Evolutionary conservation across 2,888 invertebrate species (phyloP), one percentile per base, ranked within the genome.

Genomic region (Neoscelio sp.): DNA sequence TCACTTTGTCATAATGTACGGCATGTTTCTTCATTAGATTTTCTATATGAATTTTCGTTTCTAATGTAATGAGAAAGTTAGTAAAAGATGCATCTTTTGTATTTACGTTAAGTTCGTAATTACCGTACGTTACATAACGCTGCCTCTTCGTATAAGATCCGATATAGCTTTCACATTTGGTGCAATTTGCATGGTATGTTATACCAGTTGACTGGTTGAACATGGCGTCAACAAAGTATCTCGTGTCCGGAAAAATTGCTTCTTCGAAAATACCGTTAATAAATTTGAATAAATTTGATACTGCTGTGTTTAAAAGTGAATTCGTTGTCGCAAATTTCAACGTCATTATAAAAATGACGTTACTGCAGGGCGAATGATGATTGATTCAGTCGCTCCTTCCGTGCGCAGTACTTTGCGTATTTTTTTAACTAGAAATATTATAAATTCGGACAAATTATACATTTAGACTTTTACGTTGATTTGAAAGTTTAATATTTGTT

Each of bases 281-380:
- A 2, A 58, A 12, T 12, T 28, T 42, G n/a, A 58, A 58, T 38
- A 58, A 58, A 42, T 58, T 58, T 5, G 23, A 15, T 4, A 58
- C 33, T 30, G n/a, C 7, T 10, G 42, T 42, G 30, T 42, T 10
- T 0, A 28, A 40, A 3, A 58, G 23, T 2, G 28, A 58, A 42
- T 58, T 58, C 58, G 30, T 58, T 10, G 8, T 13, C 3, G 58
- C 38, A 30, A 12, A 58, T 18, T 58, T 12, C 4, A 58, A 44
- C 2, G 4, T 13, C 58, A 58, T 58, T 23, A 42, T n/a, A 17
- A 58, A 28, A 20, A 58, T 42, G 0, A 42, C 58, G 4, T 58
- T 28, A 42, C 58, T 42, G 30, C 52, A 52, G 52, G 52, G 1
- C 6, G n/a, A 17, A 52, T 18, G 12, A 5, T 1, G 12, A 52